Percentiles rank a stretch among this genome's conserved stretches.
Conservation (phyloP, 53 echinoderm and acorn worm genomes). For the Paelopatides confundens region DNA sequence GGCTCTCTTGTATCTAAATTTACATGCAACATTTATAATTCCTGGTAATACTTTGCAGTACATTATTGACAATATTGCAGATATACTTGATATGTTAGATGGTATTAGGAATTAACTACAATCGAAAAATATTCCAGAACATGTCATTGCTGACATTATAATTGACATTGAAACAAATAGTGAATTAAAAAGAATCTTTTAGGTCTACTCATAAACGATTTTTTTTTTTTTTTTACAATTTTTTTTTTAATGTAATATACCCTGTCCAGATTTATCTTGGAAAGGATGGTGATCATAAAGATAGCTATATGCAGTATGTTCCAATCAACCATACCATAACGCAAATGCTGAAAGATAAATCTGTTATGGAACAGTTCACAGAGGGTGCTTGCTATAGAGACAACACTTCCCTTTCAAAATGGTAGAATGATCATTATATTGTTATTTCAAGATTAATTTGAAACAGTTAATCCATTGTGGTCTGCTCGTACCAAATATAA, state of each 20-base stretch:
- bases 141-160: neutral
- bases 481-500: neutral
- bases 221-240: neutral
- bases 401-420: constrained; percentile 13
- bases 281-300: neutral
- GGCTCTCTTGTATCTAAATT: neutral
- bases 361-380: neutral
- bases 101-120: neutral
- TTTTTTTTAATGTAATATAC: neutral
- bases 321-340: neutral
- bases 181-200: neutral
- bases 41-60: neutral
- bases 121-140: neutral
- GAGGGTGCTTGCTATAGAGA: neutral
- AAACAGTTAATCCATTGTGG: constrained; percentile 16
- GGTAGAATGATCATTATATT: neutral
- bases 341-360: neutral
- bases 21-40: neutral
- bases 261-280: neutral
- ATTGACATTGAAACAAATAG: neutral
- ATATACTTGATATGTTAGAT: neutral
- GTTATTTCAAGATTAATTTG: constrained; percentile 18
- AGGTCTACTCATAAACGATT: neutral
- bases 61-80: neutral
- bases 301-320: neutral